Percentiles rank a stretch among this genome's conserved stretches.
Evolutionary conservation across 1,140 invertebrate species (phyloP).

Genomic region (Pseudobourletiella spinata): DNA sequence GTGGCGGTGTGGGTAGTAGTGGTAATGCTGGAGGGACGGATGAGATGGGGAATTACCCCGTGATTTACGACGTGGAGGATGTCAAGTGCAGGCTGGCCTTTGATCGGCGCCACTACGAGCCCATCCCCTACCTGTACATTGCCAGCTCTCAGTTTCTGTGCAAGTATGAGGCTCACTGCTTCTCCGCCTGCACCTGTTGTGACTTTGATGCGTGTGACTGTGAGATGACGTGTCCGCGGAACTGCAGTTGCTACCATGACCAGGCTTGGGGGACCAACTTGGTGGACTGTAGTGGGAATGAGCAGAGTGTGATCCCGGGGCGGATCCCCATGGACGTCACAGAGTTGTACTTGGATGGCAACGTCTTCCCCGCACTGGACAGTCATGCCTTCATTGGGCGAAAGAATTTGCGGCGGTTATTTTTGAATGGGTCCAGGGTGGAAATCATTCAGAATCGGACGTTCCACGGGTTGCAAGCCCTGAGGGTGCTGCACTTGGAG

Average conservation of each 20-base stretch:
- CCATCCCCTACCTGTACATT: slow-evolving; percentile 51
- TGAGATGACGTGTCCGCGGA: slow-evolving; percentile 85
- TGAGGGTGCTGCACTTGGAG: slow-evolving; percentile 71
- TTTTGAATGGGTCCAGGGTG: slow-evolving; percentile 74
- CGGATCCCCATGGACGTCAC: slow-evolving; percentile 88
- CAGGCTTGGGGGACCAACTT: slow-evolving; percentile 80
- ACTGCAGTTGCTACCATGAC: slow-evolving; percentile 87
- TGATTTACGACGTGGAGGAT: slow-evolving; percentile 41
- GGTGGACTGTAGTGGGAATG: slow-evolving; percentile 71
- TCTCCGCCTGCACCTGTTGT: slow-evolving; percentile 82
- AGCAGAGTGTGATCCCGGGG: slow-evolving; percentile 64
- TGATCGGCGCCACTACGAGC: slow-evolving; percentile 20
- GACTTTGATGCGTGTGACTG: slow-evolving; percentile 89
- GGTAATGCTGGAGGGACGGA: slow-evolving; percentile 51
- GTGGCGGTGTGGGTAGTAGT: slow-evolving; percentile 52
- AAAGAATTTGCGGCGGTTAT: slow-evolving; percentile 71
- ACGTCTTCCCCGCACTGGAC: slow-evolving; percentile 57
- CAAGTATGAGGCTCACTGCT: slow-evolving; percentile 82
- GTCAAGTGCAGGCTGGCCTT: slow-evolving; percentile 39
- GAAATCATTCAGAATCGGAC: slow-evolving; percentile 78
- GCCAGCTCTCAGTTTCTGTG: slow-evolving; percentile 80
- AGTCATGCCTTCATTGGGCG: slow-evolving; percentile 85
- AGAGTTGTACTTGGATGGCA: slow-evolving; percentile 79
- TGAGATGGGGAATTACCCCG: slow-evolving; percentile 40
- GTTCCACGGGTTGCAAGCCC: slow-evolving; percentile 73